Percentiles rank a stretch among this genome's conserved stretches.
These are phyloP conservation scores for Chrysocyon brachyurus DNA, from an alignment of 2,797 vertebrate species.

Conservation along the genomic window DNA sequence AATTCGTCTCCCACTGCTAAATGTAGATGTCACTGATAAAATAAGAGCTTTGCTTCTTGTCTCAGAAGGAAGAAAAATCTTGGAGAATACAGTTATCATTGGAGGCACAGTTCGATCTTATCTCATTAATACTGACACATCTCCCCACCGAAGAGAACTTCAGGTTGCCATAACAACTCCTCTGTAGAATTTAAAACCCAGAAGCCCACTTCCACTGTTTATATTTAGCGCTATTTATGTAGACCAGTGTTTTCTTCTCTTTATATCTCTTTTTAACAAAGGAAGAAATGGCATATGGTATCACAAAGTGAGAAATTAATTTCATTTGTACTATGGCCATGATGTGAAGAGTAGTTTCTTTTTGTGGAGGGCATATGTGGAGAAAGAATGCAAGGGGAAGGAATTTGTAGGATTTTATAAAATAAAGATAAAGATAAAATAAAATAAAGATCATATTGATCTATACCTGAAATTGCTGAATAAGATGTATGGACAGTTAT, in stretches of 20 bases:
- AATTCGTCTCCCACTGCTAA: conserved; percentile 14
- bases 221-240: conserved; percentile 17
- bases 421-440: neutral
- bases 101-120: neutral
- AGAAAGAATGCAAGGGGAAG: neutral
- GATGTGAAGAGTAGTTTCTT: neutral
- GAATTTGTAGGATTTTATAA: neutral
- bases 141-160: neutral
- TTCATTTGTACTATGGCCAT: neutral
- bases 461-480: neutral
- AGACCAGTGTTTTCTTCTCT: neutral
- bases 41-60: conserved; percentile 12
- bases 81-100: conserved; percentile 27
- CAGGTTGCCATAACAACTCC: conserved; percentile 38
- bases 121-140: neutral
- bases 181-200: conserved; percentile 67
- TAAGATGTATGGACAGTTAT: neutral
- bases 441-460: neutral
- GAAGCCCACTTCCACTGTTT: conserved; percentile 45
- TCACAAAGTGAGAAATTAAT: neutral
- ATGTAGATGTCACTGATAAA: conserved; percentile 40
- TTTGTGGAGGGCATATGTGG: neutral
- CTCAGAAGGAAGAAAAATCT: conserved; percentile 36
- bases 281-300: neutral
- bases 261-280: conserved; percentile 38